Evolutionary conservation across 2,113 vertebrate genomes (phyloP).

Genomic region (Poecilia latipinna): DNA sequence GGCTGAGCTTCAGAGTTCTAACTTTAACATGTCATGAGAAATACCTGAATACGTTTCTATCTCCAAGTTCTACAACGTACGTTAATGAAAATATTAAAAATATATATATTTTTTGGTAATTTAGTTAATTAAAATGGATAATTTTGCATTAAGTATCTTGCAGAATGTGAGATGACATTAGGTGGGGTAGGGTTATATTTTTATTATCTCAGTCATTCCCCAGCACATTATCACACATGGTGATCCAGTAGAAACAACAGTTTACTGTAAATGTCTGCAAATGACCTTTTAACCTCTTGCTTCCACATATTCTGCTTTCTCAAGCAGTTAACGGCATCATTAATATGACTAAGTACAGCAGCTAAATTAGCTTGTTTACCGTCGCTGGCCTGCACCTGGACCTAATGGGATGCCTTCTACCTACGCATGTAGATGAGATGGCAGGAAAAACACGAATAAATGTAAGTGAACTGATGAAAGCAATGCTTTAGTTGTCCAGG

Average conservation of each 20-base stretch:
- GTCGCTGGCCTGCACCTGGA: not conserved
- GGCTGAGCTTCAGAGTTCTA: no score
- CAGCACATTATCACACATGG: not conserved
- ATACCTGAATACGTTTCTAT: no score
- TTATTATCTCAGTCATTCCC: not conserved
- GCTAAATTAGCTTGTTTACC: slow-evolving; percentile 17
- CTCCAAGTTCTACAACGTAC: no score
- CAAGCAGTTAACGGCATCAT: slow-evolving; percentile 3
- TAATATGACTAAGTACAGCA: not conserved
- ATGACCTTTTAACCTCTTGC: not conserved
- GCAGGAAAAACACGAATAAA: not conserved
- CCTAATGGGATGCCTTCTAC: slow-evolving; percentile 1
- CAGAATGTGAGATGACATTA: not conserved
- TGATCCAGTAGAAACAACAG: not conserved
- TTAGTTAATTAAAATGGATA: not conserved
- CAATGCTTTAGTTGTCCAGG: slow-evolving; percentile 34
- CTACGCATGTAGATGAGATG: not conserved
- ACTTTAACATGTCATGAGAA: no score
- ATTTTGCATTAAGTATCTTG: not conserved
- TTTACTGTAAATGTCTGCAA: not conserved
- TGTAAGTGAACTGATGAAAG: slow-evolving; percentile 15
- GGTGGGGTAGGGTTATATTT: not conserved
- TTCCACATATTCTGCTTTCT: not conserved
- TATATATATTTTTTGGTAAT: no score
- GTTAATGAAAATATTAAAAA: no score